These are phyloP conservation scores for Hemicrepidius hirtus DNA, from an alignment of 2,888 invertebrate species.

Conservation along the genomic window DNA sequence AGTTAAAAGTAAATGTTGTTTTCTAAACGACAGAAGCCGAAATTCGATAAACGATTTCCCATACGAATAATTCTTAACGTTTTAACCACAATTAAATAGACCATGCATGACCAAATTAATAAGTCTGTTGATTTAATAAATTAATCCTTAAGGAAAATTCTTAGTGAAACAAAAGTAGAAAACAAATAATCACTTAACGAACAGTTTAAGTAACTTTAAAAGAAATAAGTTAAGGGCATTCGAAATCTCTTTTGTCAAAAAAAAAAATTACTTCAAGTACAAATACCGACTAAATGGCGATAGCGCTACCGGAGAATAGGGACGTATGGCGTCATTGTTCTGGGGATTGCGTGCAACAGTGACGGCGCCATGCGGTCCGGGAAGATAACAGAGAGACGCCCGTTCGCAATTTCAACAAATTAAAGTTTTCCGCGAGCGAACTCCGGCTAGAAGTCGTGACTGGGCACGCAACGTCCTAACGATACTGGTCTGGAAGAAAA, in stretches of 20 bases:
- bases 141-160: too few species aligned
- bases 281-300: conserved; percentile 41
- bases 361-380: conserved; percentile 57
- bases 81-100: too few species aligned
- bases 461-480: conserved; percentile 44
- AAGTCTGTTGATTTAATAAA: too few species aligned
- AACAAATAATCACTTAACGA: background rate
- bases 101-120: too few species aligned
- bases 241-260: background rate
- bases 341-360: conserved; percentile 54
- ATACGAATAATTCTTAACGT: too few species aligned
- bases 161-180: conserved; percentile 3
- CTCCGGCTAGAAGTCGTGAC: conserved; percentile 42
- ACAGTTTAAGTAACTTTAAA: conserved; percentile 5
- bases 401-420: conserved; percentile 59
- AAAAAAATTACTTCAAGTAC: conserved; percentile 12
- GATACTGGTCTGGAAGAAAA: conserved; percentile 20
- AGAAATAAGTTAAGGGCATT: conserved; percentile 7
- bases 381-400: conserved; percentile 56
- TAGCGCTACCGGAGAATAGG: conserved; percentile 42
- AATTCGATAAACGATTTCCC: too few species aligned
- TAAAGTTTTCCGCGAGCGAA: conserved; percentile 57
- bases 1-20: too few species aligned
- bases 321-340: conserved; percentile 51
- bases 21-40: too few species aligned